Percentiles rank a stretch among this genome's conserved stretches.
phyloP scores from a whole-genome alignment of 2,113 vertebrate genomes.

The Phyllostomus hastatus region DNA sequence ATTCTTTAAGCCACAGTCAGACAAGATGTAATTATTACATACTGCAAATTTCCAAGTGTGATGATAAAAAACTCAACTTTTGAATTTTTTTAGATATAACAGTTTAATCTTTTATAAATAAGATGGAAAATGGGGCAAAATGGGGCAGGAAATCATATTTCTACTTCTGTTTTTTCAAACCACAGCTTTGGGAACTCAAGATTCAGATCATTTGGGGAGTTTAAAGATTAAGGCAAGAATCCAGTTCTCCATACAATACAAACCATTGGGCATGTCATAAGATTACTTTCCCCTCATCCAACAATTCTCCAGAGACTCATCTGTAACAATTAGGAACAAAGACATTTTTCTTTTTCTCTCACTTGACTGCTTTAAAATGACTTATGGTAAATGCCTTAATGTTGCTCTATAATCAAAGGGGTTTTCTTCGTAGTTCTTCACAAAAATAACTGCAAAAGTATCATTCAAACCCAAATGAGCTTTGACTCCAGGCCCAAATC shows the following conservation, averaged over 20 bases:
- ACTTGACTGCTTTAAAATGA: conserved; percentile 26
- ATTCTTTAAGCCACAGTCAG: background rate
- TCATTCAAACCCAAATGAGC: conserved; percentile 9
- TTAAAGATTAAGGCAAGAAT: background rate
- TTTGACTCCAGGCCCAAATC: conserved; percentile 11
- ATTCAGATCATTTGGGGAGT: background rate
- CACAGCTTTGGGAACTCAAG: background rate
- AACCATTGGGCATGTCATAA: background rate
- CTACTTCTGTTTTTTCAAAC: background rate
- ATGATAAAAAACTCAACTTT: conserved; percentile 1
- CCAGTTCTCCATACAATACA: background rate
- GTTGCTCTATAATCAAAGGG: background rate
- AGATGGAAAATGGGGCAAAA: background rate
- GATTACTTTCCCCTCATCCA: background rate
- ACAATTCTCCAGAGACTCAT: background rate
- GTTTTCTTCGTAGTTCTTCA: conserved; percentile 16
- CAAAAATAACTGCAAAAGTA: background rate
- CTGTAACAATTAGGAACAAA: background rate
- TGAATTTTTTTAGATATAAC: background rate
- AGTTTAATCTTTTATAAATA: conserved; percentile 20
- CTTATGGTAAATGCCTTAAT: background rate
- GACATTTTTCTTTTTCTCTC: background rate
- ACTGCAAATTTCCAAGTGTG: background rate
- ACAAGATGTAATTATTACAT: background rate
- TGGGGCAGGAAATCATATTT: background rate